A percentile compares a stretch with the other conserved stretches of the same genome.
phyloP scores from a whole-genome alignment of 2,797 vertebrate species.

The Clarias fuscus region DNA sequence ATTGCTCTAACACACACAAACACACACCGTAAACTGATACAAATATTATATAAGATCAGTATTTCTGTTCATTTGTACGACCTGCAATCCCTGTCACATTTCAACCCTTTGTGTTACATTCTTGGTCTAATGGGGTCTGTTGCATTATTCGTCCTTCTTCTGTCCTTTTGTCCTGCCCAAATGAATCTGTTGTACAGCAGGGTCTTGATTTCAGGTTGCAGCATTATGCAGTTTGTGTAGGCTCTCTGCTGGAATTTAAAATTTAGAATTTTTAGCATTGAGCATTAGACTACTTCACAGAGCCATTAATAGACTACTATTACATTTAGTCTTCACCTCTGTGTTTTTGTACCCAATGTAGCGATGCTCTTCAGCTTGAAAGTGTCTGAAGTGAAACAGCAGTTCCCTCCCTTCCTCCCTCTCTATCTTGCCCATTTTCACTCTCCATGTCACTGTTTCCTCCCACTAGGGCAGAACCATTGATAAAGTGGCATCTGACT shows the following conservation, averaged over 20 bases:
- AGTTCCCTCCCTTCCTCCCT: not conserved
- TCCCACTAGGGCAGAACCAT: slow-evolving; percentile 73
- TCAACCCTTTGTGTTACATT: slow-evolving; percentile 63
- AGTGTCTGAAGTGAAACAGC: not conserved
- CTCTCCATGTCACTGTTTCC: slow-evolving; percentile 53
- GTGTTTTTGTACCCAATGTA: slow-evolving; percentile 1
- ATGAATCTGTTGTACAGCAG: not conserved
- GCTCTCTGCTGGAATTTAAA: not conserved
- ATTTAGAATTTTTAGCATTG: not conserved
- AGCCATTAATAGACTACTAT: not conserved
- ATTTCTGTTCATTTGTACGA: not conserved
- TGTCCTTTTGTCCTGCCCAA: not conserved
- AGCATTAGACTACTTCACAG: not conserved
- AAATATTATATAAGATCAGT: not conserved
- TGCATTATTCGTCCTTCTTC: not conserved
- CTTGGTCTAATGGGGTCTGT: not conserved
- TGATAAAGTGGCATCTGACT: slow-evolving; percentile 72
- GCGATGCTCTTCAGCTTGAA: not conserved
- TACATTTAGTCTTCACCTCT: not conserved
- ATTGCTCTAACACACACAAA: not conserved
- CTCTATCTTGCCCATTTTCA: not conserved
- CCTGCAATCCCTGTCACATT: slow-evolving; percentile 77
- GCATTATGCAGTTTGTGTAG: not conserved
- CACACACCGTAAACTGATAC: not conserved
- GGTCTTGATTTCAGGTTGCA: not conserved